These are phyloP conservation scores for Agonopterix alstromeriana DNA, from an alignment of 2,888 invertebrate species.

Conservation along the genomic window DNA sequence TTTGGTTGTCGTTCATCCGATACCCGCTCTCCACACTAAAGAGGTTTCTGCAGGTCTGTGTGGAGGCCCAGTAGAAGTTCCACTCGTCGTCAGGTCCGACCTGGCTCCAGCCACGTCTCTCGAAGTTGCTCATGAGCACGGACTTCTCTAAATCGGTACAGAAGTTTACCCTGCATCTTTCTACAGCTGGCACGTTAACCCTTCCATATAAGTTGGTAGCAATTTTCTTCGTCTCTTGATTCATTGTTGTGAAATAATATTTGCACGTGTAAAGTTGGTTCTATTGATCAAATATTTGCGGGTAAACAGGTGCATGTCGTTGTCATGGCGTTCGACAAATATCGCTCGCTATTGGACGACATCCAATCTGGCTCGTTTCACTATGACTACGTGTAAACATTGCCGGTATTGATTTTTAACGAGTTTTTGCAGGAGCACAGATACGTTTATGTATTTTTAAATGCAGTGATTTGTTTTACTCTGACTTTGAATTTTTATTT, in stretches of 20 bases:
- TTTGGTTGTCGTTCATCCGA: constrained; percentile 86
- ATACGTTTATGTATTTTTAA: background rate
- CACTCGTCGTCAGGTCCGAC: constrained; percentile 93
- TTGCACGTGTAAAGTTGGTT: constrained; percentile 21
- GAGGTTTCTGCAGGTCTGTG: constrained; percentile 90
- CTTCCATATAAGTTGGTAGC: constrained; percentile 63
- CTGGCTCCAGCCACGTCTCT: constrained; percentile 81
- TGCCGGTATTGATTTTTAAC: constrained; percentile 15
- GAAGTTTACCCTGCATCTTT: constrained; percentile 65
- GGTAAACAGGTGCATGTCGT: constrained; percentile 37
- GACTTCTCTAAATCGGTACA: constrained; percentile 51
- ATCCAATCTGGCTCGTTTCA: constrained; percentile 42
- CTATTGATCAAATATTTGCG: constrained; percentile 40
- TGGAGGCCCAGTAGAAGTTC: constrained; percentile 97
- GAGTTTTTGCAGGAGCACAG: constrained; percentile 21
- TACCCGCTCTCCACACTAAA: constrained; percentile 77
- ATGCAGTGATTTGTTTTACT: no score
- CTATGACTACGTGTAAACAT: constrained; percentile 61
- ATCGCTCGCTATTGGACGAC: constrained; percentile 37
- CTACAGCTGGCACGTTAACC: constrained; percentile 44
- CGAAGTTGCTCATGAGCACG: constrained; percentile 47
- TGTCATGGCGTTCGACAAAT: constrained; percentile 47
- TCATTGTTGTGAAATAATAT: constrained; percentile 28
- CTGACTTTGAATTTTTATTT: no score
- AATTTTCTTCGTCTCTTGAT: constrained; percentile 49